These are phyloP conservation scores for Apus apus DNA, from an alignment of 2,113 vertebrate genomes.

Conservation along the genomic window DNA sequence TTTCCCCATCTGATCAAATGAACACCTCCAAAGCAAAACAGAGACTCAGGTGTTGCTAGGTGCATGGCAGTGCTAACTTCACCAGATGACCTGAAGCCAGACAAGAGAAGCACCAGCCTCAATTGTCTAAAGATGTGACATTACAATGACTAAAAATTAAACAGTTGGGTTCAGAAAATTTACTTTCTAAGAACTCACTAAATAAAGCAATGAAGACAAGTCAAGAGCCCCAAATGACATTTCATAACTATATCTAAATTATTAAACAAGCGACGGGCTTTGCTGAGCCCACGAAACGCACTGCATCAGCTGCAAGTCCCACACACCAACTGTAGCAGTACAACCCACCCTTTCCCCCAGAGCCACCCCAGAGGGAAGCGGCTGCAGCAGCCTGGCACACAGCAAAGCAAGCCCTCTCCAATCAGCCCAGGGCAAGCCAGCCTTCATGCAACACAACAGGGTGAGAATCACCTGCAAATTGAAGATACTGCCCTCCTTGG, in stretches of 20 bases:
- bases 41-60: not conserved
- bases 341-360: not conserved
- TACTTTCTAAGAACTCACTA: not conserved
- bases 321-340: accelerated
- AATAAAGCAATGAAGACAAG: not conserved
- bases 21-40: not conserved
- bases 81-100: not conserved
- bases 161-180: not conserved
- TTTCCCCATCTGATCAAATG: not conserved
- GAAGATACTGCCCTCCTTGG: not conserved
- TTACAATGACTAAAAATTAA: not conserved
- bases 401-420: not conserved
- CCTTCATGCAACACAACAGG: accelerated
- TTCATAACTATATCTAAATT: not conserved
- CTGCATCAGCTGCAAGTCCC: not conserved
- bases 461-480: not conserved
- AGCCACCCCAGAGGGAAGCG: not conserved
- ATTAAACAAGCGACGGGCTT: not conserved
- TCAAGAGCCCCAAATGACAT: not conserved
- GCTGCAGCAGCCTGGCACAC: not conserved
- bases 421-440: not conserved
- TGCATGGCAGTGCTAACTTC: not conserved
- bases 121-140: not conserved
- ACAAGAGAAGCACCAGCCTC: not conserved
- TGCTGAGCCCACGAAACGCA: not conserved